Percentiles rank a stretch among this genome's conserved stretches.
phyloP scores from a whole-genome alignment of 2,797 vertebrate genomes.

The Podargus strigoides region DNA sequence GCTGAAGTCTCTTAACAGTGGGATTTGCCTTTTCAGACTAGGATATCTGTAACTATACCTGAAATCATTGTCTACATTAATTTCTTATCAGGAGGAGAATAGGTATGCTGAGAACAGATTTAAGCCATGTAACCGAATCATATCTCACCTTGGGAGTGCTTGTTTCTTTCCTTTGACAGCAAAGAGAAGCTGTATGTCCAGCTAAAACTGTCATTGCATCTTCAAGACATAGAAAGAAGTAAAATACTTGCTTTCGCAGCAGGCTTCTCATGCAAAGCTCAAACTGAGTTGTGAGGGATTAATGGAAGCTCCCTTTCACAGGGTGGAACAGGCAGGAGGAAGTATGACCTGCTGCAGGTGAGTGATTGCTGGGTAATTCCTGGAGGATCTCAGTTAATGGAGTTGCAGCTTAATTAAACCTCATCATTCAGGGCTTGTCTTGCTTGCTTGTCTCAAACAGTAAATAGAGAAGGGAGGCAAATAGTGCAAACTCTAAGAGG shows the following conservation, averaged over 20 bases:
- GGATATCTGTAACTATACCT: neutral
- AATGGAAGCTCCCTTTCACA: neutral
- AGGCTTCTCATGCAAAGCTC: neutral
- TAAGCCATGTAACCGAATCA: neutral
- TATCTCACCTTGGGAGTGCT: neutral
- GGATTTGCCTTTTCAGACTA: neutral
- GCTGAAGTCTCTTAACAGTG: neutral
- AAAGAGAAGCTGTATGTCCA: neutral
- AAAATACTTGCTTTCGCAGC: neutral
- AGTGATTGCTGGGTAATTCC: neutral
- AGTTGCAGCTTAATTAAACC: constrained; percentile 25
- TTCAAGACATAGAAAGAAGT: neutral
- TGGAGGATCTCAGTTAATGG: neutral
- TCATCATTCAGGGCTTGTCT: neutral
- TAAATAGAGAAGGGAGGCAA: neutral
- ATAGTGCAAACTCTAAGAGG: neutral
- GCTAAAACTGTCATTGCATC: neutral
- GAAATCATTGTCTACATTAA: neutral
- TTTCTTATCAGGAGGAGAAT: neutral
- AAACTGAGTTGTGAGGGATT: neutral
- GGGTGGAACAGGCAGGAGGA: neutral
- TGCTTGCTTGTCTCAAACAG: neutral
- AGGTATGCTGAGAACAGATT: neutral
- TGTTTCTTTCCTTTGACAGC: neutral
- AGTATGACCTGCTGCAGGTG: neutral